Evolutionary conservation across 2,797 vertebrate species (phyloP).

Genomic region (Chaenodraco wilsoni): DNA sequence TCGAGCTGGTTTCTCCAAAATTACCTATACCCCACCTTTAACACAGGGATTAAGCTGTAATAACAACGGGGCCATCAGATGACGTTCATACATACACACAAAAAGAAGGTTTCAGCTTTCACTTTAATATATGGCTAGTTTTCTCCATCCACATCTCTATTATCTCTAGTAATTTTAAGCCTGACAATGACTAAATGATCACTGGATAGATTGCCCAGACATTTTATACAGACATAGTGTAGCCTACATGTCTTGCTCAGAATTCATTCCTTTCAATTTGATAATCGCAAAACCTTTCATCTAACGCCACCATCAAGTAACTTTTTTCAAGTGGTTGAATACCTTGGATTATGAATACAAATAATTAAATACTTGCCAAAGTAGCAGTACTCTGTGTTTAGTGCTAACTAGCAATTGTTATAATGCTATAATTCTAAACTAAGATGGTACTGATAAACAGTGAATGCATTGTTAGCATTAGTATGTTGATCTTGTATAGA

Average conservation of each 20-base stretch:
- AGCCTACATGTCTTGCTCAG: background rate
- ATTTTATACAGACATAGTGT: background rate
- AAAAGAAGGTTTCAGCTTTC: slow-evolving; percentile 16
- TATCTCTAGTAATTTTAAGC: too few species aligned
- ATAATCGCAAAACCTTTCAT: background rate
- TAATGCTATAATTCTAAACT: too few species aligned
- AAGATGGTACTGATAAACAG: too few species aligned
- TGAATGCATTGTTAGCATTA: too few species aligned
- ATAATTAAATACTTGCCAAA: too few species aligned
- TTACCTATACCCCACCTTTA: background rate
- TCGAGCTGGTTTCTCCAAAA: too few species aligned
- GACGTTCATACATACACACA: background rate
- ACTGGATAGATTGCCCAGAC: background rate
- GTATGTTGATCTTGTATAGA: too few species aligned
- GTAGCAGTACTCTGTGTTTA: too few species aligned
- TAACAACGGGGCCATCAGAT: slow-evolving; percentile 1
- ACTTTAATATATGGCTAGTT: background rate
- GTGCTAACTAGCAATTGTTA: too few species aligned
- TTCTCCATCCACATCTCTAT: background rate
- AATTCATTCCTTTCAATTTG: background rate
- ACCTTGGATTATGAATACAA: too few species aligned
- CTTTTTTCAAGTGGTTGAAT: too few species aligned
- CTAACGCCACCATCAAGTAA: background rate
- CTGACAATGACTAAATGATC: background rate
- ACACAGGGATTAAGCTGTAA: slow-evolving; percentile 44